These are phyloP conservation scores for Myiothlypis coronata DNA, from an alignment of 2,797 vertebrate species.

Conservation along the genomic window DNA sequence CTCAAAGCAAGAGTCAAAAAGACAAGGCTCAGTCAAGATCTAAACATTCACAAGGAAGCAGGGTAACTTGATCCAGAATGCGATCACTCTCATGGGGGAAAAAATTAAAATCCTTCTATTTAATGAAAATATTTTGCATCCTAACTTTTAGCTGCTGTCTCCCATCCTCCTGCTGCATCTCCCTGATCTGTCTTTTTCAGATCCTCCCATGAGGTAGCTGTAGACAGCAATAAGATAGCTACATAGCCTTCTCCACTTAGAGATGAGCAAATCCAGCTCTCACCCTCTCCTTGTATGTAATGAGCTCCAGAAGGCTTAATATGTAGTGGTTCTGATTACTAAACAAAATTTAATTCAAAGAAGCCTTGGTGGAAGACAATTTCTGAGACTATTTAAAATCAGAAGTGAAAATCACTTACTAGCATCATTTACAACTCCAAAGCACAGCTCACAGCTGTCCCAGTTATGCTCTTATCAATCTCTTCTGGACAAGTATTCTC, in stretches of 20 bases:
- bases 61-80: neutral
- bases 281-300: neutral
- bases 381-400: conserved; percentile 67
- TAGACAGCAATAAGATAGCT: neutral
- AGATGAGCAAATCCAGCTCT: neutral
- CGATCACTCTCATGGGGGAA: neutral
- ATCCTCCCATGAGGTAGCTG: neutral
- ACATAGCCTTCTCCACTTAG: neutral
- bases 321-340: conserved; percentile 49
- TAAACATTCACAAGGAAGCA: neutral
- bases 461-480: conserved; percentile 55
- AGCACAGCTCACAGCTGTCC: conserved; percentile 48
- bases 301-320: conserved; percentile 33
- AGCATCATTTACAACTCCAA: conserved; percentile 62
- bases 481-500: conserved; percentile 61
- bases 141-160: neutral
- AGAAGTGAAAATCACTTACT: conserved; percentile 73
- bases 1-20: neutral
- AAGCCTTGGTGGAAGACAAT: conserved; percentile 53
- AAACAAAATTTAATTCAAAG: conserved; percentile 61
- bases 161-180: neutral
- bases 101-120: neutral
- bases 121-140: neutral
- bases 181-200: neutral
- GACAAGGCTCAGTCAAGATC: neutral